phyloP scores from a whole-genome alignment of 2,888 invertebrate genomes.

The Cosmia pyralina region DNA sequence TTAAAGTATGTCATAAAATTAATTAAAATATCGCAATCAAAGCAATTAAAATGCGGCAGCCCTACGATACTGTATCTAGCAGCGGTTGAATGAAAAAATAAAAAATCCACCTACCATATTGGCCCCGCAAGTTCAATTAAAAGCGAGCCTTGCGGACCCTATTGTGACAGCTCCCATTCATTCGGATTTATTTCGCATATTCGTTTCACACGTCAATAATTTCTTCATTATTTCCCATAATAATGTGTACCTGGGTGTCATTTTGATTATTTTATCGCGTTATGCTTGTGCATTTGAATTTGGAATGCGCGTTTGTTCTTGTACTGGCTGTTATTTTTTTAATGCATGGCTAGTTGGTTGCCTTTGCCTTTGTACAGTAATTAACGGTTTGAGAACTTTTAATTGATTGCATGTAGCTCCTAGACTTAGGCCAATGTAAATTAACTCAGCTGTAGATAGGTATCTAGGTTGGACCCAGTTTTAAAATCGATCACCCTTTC shows the following conservation, averaged over 20 bases:
- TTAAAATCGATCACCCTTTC: constrained; percentile 37
- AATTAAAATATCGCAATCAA: constrained; percentile 27
- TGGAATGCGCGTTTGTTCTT: constrained; percentile 39
- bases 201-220: constrained; percentile 82
- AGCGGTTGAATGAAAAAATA: constrained; percentile 84
- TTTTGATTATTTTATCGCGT: constrained; percentile 54
- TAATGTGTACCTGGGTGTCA: constrained; percentile 55
- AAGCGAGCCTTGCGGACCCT: constrained; percentile 67
- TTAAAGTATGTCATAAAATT: not conserved
- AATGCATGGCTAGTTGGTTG: not conserved
- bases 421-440: constrained; percentile 20
- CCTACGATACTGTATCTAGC: constrained; percentile 73
- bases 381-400: not conserved
- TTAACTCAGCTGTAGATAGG: constrained; percentile 14
- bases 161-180: constrained; percentile 82
- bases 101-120: constrained; percentile 80
- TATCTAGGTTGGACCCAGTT: constrained; percentile 22
- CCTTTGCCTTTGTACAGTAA: too few relatives aligned
- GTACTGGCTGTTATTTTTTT: not conserved
- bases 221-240: constrained; percentile 73
- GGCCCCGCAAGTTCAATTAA: constrained; percentile 83
- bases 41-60: constrained; percentile 62
- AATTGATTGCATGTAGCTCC: not conserved
- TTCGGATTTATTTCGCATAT: constrained; percentile 79
- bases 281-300: constrained; percentile 47